Percentiles rank a stretch among this genome's conserved stretches.
phyloP scores from a whole-genome alignment of 2,888 invertebrate genomes.

The Crematogaster levior region DNA sequence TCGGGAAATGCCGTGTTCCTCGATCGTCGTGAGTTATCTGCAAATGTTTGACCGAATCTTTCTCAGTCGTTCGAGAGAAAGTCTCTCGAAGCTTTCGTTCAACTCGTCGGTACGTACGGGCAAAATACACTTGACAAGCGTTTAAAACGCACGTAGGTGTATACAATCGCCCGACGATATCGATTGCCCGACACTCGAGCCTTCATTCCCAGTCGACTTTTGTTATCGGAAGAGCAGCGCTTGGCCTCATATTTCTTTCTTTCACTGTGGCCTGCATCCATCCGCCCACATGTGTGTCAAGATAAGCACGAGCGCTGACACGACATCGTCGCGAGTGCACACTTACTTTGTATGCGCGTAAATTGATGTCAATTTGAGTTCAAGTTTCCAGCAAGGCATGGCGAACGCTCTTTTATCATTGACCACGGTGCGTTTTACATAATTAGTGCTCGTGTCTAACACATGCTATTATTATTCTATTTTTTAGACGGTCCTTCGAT shows the following conservation, averaged over 20 bases:
- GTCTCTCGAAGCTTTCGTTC: background rate
- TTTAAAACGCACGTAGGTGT: conserved; percentile 16
- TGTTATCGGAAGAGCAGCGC: conserved; percentile 63
- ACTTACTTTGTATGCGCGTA: conserved; percentile 36
- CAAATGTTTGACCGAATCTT: background rate
- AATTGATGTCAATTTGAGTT: conserved; percentile 50
- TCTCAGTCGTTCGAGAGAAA: background rate
- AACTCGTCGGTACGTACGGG: background rate
- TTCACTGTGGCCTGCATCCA: conserved; percentile 52
- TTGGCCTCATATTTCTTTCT: conserved; percentile 61
- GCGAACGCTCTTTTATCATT: background rate
- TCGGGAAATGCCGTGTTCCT: conserved; percentile 5
- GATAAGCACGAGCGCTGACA: conserved; percentile 68
- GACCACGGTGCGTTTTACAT: background rate
- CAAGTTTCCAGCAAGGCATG: background rate
- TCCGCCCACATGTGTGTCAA: conserved; percentile 53
- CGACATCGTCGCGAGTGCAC: conserved; percentile 47
- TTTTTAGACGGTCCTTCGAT: background rate
- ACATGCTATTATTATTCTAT: background rate
- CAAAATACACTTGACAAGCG: background rate
- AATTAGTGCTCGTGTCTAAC: background rate
- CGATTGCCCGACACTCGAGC: conserved; percentile 66
- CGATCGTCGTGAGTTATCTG: background rate
- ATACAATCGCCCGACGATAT: conserved; percentile 55
- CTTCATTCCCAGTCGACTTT: conserved; percentile 69